Percentiles rank a stretch among this genome's conserved stretches.
Conservation (phyloP, 2,888 invertebrate genomes). For the Apamea sordens region DNA sequence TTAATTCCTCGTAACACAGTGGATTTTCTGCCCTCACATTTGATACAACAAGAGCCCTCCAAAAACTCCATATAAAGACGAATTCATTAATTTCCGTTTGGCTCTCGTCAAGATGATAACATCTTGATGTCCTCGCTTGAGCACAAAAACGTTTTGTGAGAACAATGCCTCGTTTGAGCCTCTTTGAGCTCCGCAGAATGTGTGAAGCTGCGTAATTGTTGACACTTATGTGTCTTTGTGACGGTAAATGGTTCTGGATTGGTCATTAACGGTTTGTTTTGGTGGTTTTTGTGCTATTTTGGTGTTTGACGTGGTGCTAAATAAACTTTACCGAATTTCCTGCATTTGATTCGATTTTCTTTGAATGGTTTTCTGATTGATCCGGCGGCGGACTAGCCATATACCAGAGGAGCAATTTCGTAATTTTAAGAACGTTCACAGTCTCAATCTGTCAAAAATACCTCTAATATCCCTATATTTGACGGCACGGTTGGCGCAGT, state of each 20-base stretch:
- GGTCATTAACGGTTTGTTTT: constrained; percentile 30
- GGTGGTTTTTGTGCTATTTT: neutral
- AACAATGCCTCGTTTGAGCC: constrained; percentile 51
- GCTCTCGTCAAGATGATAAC: constrained; percentile 64
- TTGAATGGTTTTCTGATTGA: neutral
- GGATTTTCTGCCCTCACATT: constrained; percentile 49
- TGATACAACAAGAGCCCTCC: constrained; percentile 46
- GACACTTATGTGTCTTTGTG: constrained; percentile 45
- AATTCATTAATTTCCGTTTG: constrained; percentile 74
- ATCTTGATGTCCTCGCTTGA: constrained; percentile 58
- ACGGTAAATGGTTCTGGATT: constrained; percentile 27
- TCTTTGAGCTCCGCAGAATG: constrained; percentile 33
- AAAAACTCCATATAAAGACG: constrained; percentile 62
- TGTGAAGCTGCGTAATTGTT: constrained; percentile 55
- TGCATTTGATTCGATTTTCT: neutral
- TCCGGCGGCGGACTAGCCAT: too few species aligned
- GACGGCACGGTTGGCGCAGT: too few species aligned
- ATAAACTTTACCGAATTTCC: neutral
- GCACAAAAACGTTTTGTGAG: constrained; percentile 65
- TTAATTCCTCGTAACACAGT: neutral
- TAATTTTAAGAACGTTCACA: too few species aligned
- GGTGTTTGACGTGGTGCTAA: neutral
- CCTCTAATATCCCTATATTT: too few species aligned
- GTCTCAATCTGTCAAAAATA: too few species aligned
- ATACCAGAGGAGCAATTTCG: too few species aligned